Conservation (phyloP, 2,797 vertebrate species). For the Characodon lateralis region DNA sequence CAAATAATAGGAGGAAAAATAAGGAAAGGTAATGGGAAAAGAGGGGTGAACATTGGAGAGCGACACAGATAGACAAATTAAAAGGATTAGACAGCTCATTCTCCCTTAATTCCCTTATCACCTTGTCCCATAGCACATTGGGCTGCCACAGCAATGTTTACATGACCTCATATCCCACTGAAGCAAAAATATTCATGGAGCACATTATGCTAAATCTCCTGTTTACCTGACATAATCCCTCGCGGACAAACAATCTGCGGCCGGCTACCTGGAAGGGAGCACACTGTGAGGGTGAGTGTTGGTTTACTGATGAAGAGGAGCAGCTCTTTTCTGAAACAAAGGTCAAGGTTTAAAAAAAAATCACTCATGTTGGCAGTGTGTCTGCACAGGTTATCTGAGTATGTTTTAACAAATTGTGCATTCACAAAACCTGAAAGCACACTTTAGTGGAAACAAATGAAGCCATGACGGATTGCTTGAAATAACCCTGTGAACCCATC, state of each 20-base stretch:
- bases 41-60: slow-evolving; percentile 45
- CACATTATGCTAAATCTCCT: slow-evolving; percentile 77
- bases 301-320: slow-evolving; percentile 18
- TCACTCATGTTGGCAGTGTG: not conserved
- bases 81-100: slow-evolving; percentile 82
- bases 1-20: slow-evolving; percentile 13
- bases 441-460: too few relatives aligned
- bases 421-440: too few relatives aligned
- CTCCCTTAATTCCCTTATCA: slow-evolving; percentile 81
- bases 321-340: not conserved
- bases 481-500: too few relatives aligned
- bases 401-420: not conserved
- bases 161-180: slow-evolving; percentile 68
- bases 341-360: not conserved
- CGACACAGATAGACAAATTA: slow-evolving; percentile 75
- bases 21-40: slow-evolving; percentile 15
- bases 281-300: slow-evolving; percentile 2
- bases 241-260: slow-evolving; percentile 45
- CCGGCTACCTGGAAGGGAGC: slow-evolving; percentile 34
- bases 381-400: not conserved
- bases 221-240: slow-evolving; percentile 80
- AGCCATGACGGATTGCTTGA: too few relatives aligned
- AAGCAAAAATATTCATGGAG: slow-evolving; percentile 74
- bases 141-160: slow-evolving; percentile 77
- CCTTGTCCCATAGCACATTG: slow-evolving; percentile 78